Base-by-base conservation (phyloP, 2,113 vertebrate species). In the Scopus umbretta region DNA sequence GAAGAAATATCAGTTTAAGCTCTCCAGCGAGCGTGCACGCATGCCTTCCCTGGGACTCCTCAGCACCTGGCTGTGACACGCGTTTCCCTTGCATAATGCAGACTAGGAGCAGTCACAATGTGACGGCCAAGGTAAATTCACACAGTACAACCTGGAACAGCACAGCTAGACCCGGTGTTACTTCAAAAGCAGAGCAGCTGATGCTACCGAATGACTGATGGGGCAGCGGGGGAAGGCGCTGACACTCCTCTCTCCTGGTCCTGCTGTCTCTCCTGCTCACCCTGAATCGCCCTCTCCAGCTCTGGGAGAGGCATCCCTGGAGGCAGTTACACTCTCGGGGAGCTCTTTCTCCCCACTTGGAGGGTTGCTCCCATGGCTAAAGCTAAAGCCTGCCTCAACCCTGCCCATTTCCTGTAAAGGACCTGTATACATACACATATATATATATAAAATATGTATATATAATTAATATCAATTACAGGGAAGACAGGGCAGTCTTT, bases 401-500 rank as follows among this genome's bases (percentile, higher is more conserved):
- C 49, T 87, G 10, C 15, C 43, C 3, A 0, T 87, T 91, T 92
- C 65, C 90, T 82, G 23, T 56, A 53, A 56, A 25, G 27, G 42
- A 29, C 7, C 49, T 59, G 49, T 49, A 49, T 32, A 36, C 1
- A 4, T 38, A 58, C 36, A 58, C 8, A 42, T 25, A 17, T 40
- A 62, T 19, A 59, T 34, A 58, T n/a, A n/a, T 59, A 23, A 59
- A 72, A 56, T 45, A 52, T 6, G 5, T 8, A 15, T 34, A 82
- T 76, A 38, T 73, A 89, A 63, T 81, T 79, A 74, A 76, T 76
- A 95, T 76, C 52, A 92, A 30, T 73, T 68, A 79, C 66, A 86
- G 42, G 42, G 58, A 87, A 90, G 86, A 97, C 92, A 97, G 73
- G 53, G 45, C n/a, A 88, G 70, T 55, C 94, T 95, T 97, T 97